Base-by-base conservation (phyloP, 2,797 vertebrate species). In the Denticeps clupeoides region DNA sequence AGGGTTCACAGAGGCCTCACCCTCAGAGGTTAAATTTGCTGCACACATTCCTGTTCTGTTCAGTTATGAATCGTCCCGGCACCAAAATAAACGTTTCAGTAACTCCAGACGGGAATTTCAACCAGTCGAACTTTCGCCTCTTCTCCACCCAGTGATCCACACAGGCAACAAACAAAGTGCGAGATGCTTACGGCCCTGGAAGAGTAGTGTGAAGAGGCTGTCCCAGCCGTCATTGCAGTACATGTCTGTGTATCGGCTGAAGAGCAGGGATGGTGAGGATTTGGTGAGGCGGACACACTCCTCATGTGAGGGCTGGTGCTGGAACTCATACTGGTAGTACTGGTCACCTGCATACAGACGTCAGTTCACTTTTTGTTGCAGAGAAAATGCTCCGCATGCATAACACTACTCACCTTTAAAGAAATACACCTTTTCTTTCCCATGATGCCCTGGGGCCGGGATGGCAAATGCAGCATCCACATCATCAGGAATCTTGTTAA, bases 281-380 rank as follows among this genome's bases (percentile, higher is more conserved):
- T 59, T 71, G 69, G 75, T 82, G 67, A 85, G 79, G 2, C 3
- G 3, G 12, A 65, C 60, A 0, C 94, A 97, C 55, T 91, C 89
- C 0, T 82, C 71, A 47, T 79, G 88, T 0, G 80, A 80, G 4
- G 92, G 92, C 74, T 97, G 93, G 1, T 88, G 71, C 65, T 86
- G 78, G 7, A 97, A 98, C 63, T 85, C 74, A 1, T 97, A 97
- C 51, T 84, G 83, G 74, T 91, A 88, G 76, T 95, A 97, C 32
- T 56, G 70, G 24, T 80, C 81, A 29, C 79, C 94, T 97, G 64
- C n/a, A n/a, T n/a, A n/a, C n/a, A n/a, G n/a, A n/a, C n/a, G n/a
- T n/a, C n/a, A n/a, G n/a, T n/a, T n/a, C n/a, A n/a, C n/a, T n/a
- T n/a, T 24, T 24, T 24, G 23, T 6, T 24, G 23, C 5, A 23